A percentile compares a stretch with the other conserved stretches of the same genome.
Evolutionary conservation across 2,113 vertebrate genomes (phyloP).

Genomic region (Nothoprocta pentlandii): DNA sequence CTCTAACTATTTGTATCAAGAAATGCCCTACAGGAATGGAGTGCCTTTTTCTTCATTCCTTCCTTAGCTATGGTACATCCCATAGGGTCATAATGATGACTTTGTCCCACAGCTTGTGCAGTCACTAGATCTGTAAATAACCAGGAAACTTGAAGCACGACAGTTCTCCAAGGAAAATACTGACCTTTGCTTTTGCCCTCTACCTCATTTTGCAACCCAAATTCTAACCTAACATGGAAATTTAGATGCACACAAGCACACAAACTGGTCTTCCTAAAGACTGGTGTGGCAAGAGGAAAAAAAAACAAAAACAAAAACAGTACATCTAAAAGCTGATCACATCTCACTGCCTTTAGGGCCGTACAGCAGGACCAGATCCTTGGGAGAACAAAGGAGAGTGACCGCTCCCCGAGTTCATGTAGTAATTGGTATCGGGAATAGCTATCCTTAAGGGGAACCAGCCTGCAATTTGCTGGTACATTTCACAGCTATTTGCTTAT

Average conservation of each 20-base stretch:
- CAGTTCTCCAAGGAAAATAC: not conserved
- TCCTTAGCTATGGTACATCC: not conserved
- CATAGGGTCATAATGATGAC: not conserved
- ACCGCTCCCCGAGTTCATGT: not conserved
- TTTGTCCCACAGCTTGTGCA: not conserved
- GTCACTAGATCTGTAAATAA: not conserved
- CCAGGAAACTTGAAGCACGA: not conserved
- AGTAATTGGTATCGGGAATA: constrained; percentile 13
- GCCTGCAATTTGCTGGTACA: constrained; percentile 40
- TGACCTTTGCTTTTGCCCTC: not conserved
- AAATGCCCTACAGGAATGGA: not conserved
- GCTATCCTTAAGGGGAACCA: constrained; percentile 12
- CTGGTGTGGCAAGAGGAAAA: not conserved
- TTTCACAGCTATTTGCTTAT: constrained; percentile 50
- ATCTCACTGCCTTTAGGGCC: not conserved
- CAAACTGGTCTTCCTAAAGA: not conserved
- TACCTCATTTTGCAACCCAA: not conserved
- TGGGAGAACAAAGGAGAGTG: not conserved
- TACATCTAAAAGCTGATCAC: not conserved
- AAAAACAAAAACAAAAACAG: no score
- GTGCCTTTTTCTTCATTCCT: not conserved
- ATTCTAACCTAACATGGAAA: not conserved
- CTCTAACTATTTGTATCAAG: not conserved
- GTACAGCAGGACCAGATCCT: not conserved
- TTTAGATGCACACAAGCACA: not conserved